These are phyloP conservation scores for Tachina grossa DNA, from an alignment of 2,888 invertebrate species.

Conservation along the genomic window DNA sequence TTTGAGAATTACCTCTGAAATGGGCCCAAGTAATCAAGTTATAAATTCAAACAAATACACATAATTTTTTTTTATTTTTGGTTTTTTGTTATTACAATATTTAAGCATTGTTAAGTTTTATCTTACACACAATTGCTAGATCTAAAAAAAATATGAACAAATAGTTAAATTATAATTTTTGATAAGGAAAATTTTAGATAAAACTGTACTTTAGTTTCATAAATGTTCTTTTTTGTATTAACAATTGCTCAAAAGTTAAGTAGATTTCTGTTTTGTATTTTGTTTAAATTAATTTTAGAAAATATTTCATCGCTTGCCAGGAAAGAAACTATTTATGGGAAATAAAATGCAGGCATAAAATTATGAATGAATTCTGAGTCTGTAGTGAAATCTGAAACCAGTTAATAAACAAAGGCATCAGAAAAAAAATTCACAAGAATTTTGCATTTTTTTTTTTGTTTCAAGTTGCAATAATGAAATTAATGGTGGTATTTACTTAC, in stretches of 20 bases:
- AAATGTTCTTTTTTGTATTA: too few species aligned
- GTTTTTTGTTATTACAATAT: constrained; percentile 8
- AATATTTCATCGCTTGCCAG: neutral
- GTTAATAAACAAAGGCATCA: constrained; percentile 22
- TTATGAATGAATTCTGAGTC: constrained; percentile 34
- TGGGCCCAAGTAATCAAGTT: constrained; percentile 39
- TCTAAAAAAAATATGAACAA: neutral
- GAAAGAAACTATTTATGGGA: constrained; percentile 1
- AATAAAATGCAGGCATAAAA: constrained; percentile 6
- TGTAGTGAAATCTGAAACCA: constrained; percentile 36
- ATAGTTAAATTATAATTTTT: constrained; percentile 5
- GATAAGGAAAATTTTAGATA: neutral
- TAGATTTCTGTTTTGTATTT: neutral
- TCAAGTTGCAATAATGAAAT: too few species aligned
- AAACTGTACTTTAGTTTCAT: neutral
- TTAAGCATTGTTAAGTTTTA: constrained; percentile 20
- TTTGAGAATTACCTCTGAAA: constrained; percentile 29
- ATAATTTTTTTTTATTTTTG: neutral
- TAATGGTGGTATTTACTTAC: too few species aligned
- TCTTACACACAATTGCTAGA: constrained; percentile 45
- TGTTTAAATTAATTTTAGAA: neutral
- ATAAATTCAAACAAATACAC: constrained; percentile 21
- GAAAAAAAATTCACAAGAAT: constrained; percentile 4
- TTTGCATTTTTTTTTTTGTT: neutral
- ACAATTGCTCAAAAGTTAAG: too few species aligned